These are phyloP conservation scores for Temnothorax nylanderi DNA, from an alignment of 1,140 invertebrate species.

Conservation along the genomic window DNA sequence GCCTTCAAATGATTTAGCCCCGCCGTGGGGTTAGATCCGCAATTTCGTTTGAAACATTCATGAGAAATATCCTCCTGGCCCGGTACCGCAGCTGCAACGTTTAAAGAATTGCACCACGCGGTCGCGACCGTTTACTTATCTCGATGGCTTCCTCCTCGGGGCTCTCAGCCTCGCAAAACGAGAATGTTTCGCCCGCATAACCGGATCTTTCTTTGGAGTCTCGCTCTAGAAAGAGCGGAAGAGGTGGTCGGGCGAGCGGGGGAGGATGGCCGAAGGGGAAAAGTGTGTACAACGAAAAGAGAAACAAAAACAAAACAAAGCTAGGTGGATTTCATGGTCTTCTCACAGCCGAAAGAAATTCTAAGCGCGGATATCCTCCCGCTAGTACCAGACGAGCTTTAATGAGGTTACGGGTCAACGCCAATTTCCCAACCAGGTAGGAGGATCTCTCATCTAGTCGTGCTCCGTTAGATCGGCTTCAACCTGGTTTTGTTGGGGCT, in stretches of 20 bases:
- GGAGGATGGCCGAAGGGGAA: constrained; percentile 12
- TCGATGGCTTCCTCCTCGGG: constrained; percentile 76
- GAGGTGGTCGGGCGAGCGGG: background rate
- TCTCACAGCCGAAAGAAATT: constrained; percentile 67
- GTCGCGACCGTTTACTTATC: constrained; percentile 80
- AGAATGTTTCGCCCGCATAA: constrained; percentile 77
- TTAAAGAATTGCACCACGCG: constrained; percentile 81
- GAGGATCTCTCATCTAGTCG: constrained; percentile 40
- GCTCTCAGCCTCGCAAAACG: constrained; percentile 64
- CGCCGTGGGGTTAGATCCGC: constrained; percentile 82
- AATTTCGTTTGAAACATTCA: constrained; percentile 84
- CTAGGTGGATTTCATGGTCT: constrained; percentile 67
- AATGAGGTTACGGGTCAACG: constrained; percentile 72
- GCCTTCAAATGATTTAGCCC: constrained; percentile 82
- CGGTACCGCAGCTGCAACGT: constrained; percentile 77
- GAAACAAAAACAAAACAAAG: constrained; percentile 71
- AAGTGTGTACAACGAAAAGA: constrained; percentile 11
- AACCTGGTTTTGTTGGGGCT: constrained; percentile 13
- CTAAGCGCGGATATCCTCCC: constrained; percentile 57
- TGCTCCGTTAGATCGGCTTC: constrained; percentile 16
- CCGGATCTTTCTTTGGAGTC: constrained; percentile 72
- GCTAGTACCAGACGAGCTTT: constrained; percentile 50
- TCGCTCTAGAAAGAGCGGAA: background rate
- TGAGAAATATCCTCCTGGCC: constrained; percentile 81
- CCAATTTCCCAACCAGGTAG: constrained; percentile 65